A percentile compares a stretch with the other conserved stretches of the same genome.
These are phyloP conservation scores for Tachina grossa DNA, from an alignment of 2,888 invertebrate genomes.

Conservation along the genomic window DNA sequence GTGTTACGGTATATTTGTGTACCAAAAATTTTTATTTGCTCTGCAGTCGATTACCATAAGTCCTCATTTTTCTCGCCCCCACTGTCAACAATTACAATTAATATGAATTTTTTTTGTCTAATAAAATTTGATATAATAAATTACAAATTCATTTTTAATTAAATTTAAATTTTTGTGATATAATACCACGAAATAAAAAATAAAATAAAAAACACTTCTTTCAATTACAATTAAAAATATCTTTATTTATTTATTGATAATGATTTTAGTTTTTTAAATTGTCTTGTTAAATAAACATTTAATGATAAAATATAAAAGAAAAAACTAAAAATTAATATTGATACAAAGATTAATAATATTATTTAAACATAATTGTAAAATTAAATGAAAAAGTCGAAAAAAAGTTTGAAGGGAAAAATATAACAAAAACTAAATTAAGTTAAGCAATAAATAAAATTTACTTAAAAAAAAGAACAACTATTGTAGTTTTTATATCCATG, in stretches of 20 bases:
- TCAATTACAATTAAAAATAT: constrained; percentile 14
- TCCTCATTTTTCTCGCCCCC: neutral
- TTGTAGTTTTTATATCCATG: neutral
- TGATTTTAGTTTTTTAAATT: constrained; percentile 12
- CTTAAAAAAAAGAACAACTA: constrained; percentile 53
- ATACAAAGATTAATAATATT: constrained; percentile 10
- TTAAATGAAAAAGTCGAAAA: constrained; percentile 44
- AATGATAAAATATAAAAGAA: constrained; percentile 23
- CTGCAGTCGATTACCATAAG: too few species aligned
- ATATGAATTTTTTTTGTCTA: neutral
- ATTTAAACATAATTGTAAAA: constrained; percentile 31
- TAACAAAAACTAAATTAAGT: constrained; percentile 32
- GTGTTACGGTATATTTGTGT: too few species aligned
- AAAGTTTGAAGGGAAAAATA: constrained; percentile 46
- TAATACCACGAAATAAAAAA: constrained; percentile 17
- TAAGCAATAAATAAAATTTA: constrained; percentile 68
- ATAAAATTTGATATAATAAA: neutral
- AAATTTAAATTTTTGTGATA: constrained; percentile 27
- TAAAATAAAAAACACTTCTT: neutral
- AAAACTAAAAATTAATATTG: constrained; percentile 13
- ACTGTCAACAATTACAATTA: neutral
- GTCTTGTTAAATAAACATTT: constrained; percentile 51
- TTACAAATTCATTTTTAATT: constrained; percentile 1
- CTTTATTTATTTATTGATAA: constrained; percentile 22
- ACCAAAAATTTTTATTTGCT: neutral